These are phyloP conservation scores for Cariama cristata DNA, from an alignment of 2,113 vertebrate species.

Conservation along the genomic window DNA sequence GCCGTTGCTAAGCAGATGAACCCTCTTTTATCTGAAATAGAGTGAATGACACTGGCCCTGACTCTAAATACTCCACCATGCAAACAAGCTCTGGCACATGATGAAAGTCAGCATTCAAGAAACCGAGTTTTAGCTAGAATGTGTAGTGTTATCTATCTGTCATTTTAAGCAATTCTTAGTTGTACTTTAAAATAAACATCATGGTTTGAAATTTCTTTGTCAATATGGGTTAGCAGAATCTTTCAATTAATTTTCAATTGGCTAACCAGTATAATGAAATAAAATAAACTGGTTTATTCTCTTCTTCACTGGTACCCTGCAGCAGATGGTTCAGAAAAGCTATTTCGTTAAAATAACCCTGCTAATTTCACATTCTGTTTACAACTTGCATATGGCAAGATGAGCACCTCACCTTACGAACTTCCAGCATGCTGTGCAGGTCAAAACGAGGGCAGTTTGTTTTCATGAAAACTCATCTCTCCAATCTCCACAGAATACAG, in stretches of 20 bases:
- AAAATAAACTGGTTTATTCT: background rate
- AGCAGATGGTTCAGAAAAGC: slow-evolving; percentile 32
- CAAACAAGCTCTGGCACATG: background rate
- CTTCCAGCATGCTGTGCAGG: background rate
- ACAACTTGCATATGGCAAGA: background rate
- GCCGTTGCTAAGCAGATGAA: background rate
- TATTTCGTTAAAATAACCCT: slow-evolving; percentile 1
- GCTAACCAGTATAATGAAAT: background rate
- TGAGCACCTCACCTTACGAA: background rate
- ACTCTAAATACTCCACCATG: background rate
- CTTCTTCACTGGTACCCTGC: background rate
- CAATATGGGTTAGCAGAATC: background rate
- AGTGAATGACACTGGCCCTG: background rate
- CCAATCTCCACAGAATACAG: background rate
- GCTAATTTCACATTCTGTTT: slow-evolving; percentile 14
- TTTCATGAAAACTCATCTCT: background rate
- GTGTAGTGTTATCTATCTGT: background rate
- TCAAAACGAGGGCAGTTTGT: background rate
- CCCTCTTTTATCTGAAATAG: background rate
- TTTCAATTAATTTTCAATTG: background rate
- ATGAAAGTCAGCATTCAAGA: background rate
- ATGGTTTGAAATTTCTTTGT: background rate
- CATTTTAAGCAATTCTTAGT: background rate
- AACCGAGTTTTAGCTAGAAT: background rate
- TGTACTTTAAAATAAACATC: background rate